Evolutionary conservation across 2,888 invertebrate species (phyloP), one percentile per base, ranked within the genome.

Genomic region (Chydorus sphaericus): DNA sequence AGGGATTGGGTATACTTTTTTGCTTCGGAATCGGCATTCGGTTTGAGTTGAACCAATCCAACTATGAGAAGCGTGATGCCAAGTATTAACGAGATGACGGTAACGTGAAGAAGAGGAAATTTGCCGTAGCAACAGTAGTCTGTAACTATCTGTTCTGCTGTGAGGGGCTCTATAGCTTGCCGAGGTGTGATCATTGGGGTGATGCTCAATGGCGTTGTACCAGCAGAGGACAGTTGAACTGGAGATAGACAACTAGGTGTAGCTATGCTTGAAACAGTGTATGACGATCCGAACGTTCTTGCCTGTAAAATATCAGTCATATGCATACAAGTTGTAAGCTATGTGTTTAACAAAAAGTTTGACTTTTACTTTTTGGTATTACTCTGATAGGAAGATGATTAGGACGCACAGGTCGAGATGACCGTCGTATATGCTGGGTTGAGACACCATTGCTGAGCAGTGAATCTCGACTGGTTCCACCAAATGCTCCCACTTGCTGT

Each of bases 31-130:
- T 83, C 83, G 1, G 84, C 83, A 14, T 83, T 82, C 1, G 83
- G 83, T 11, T 82, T 82, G 62, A 84, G 71, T 69, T 84, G 84
- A 60, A 84, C 83, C 66, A 84, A 70, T 28, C 84, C 84, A 62
- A 84, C 83, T 59, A 84, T 81, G 65, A 84, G 71, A 59, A 83
- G 77, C 63, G 84, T 82, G 61, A 82, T 81, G 55, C 84, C 84
- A 58, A 85, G 73, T 50, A 85, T 76, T 59, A 84, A 71, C 14
- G 81, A 83, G 18, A 83, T 81, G 60, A 85, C 84, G 60, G 83
- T 78, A 58, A 82, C 77, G 70, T 85, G 83, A 7, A 85, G 75
- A 18, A 81, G 60, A 29, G 62, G 62, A 54, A 63, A 61, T 37
- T 61, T 60, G 53, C 63, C 64, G 58, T 60, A 61, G 18, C 62